A percentile compares a stretch with the other conserved stretches of the same genome.
Evolutionary conservation across 1,140 invertebrate genomes (phyloP).

Genomic region (Solenopsis fugax): DNA sequence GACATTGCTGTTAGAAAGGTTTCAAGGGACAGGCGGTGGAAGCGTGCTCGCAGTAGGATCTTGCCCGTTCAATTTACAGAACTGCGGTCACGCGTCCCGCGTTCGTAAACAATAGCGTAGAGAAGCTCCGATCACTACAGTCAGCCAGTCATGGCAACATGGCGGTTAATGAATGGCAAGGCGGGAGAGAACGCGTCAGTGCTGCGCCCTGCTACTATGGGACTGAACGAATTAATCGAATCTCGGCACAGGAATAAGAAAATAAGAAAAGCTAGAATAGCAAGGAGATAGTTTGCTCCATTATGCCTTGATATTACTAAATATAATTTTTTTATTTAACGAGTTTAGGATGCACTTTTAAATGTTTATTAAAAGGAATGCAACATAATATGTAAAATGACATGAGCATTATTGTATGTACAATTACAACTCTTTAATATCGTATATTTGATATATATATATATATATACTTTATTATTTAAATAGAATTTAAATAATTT

Average conservation of each 20-base stretch:
- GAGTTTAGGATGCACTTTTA: neutral
- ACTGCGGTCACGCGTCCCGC: neutral
- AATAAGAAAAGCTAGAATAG: neutral
- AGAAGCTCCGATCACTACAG: neutral
- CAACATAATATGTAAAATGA: neutral
- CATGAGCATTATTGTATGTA: neutral
- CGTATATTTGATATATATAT: neutral
- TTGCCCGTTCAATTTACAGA: neutral
- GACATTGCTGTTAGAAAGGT: neutral
- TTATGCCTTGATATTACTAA: too few relatives aligned
- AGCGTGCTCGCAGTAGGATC: too few relatives aligned
- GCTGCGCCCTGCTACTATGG: neutral
- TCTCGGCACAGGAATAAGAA: neutral
- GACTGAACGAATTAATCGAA: neutral
- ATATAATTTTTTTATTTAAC: too few relatives aligned
- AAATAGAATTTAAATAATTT: neutral
- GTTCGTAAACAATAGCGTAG: neutral
- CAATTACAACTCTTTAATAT: neutral
- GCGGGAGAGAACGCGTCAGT: neutral
- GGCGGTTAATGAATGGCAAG: neutral
- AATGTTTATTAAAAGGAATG: neutral
- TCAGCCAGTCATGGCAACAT: conserved; percentile 9
- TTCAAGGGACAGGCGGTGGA: neutral
- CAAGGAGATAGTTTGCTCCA: neutral
- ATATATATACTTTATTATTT: neutral